phyloP scores from a whole-genome alignment of 2,113 vertebrate species.

The Lutjanus erythropterus region DNA sequence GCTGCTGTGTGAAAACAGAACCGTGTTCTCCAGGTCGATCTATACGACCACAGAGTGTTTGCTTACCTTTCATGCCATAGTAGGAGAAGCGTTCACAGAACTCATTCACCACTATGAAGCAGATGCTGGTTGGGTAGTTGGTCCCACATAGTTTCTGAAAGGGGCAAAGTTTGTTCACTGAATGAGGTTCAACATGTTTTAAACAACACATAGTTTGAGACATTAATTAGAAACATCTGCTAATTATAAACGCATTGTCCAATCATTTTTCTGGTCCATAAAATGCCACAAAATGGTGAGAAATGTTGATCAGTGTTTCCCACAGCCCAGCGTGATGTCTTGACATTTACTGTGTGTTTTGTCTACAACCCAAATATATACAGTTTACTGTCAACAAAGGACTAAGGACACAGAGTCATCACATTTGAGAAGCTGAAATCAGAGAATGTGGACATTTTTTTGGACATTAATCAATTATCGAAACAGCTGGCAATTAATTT shows the following conservation, averaged over 20 bases:
- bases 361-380: too few relatives aligned
- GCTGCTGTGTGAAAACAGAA: not conserved
- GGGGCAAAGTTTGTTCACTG: not conserved
- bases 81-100: slow-evolving; percentile 99
- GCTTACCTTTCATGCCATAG: slow-evolving; percentile 99
- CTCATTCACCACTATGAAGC: slow-evolving; percentile 97
- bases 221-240: not conserved
- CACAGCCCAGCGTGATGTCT: too few relatives aligned
- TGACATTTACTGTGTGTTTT: too few relatives aligned
- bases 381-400: too few relatives aligned
- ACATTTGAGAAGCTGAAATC: too few relatives aligned
- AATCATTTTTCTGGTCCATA: too few relatives aligned
- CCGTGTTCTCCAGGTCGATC: not conserved
- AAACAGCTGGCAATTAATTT: too few relatives aligned
- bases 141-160: slow-evolving; percentile 92
- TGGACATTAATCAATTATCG: too few relatives aligned
- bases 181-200: not conserved
- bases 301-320: too few relatives aligned
- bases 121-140: slow-evolving; percentile 94
- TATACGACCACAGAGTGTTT: not conserved
- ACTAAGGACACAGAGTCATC: too few relatives aligned
- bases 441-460: too few relatives aligned
- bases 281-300: not conserved
- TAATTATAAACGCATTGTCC: not conserved
- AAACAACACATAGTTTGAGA: not conserved